Evolutionary conservation across 2,888 invertebrate genomes (phyloP).

Genomic region (Ypsolopha scabrella): DNA sequence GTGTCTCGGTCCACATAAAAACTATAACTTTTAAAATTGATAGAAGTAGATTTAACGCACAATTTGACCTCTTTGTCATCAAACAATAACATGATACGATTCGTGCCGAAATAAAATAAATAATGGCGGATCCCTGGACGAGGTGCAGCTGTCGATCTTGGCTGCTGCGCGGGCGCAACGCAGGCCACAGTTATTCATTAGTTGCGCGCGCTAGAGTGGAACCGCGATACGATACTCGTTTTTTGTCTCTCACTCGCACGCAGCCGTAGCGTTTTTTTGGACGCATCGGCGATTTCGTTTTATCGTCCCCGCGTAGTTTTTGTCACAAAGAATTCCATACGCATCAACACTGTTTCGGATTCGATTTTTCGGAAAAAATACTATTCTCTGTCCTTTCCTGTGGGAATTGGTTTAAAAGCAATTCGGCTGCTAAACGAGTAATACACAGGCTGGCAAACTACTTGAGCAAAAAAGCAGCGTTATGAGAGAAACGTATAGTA

Average conservation of each 20-base stretch:
- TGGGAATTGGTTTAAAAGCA: not conserved
- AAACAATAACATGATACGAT: conserved; percentile 31
- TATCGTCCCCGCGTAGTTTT: conserved; percentile 63
- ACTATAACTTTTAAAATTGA: conserved; percentile 16
- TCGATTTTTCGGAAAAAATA: not conserved
- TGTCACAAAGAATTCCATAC: conserved; percentile 58
- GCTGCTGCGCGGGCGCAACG: conserved; percentile 23
- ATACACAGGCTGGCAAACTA: too few species aligned
- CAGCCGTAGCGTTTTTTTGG: conserved; percentile 57
- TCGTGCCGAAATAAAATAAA: conserved; percentile 67
- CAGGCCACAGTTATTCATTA: conserved; percentile 50
- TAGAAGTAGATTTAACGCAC: conserved; percentile 65
- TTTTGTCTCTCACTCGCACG: conserved; percentile 64
- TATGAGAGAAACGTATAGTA: too few species aligned
- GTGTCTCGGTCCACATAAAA: too few species aligned
- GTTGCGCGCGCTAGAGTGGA: conserved; percentile 62
- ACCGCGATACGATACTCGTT: conserved; percentile 61
- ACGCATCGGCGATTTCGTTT: conserved; percentile 67
- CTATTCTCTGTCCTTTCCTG: conserved; percentile 6
- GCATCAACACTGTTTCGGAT: conserved; percentile 27
- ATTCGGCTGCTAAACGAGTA: not conserved
- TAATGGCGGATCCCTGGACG: conserved; percentile 47
- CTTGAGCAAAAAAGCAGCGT: too few species aligned
- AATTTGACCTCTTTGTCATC: conserved; percentile 66
- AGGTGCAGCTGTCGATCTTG: conserved; percentile 9